Base-by-base conservation (phyloP, 2,113 vertebrate genomes). In the Otus sunia region DNA sequence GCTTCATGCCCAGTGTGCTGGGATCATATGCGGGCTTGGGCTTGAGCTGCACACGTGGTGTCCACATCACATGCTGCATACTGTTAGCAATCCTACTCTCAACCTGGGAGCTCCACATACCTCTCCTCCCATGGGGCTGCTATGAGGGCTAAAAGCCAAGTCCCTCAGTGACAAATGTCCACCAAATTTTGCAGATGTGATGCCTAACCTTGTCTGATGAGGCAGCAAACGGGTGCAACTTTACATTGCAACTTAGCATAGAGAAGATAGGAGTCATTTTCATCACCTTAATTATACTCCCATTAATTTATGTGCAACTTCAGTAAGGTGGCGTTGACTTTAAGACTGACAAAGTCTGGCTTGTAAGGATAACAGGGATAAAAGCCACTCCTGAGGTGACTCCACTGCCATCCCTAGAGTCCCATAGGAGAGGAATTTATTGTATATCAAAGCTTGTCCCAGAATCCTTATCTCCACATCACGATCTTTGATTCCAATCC, bases 401-500 rank as follows among this genome's bases (percentile, higher is more conserved):
- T 15, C 52, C 14, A 10, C 10, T 34, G 16, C 26, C 0, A 0
- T 50, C 22, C 15, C 30, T n/a, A 18, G 41, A 18, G 8, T 21
- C 20, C 16, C 13, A 4, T 34, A 67, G 39, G 13, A 23, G 13
- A 26, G 2, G 20, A 78, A 78, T 41, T 64, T 12, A 23, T 55
- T 23, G 10, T 7, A 2, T 2, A 23, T 23, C 37, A 37, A 50
- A 29, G 10, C 16, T 95, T 52, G 67, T 32, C 47, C 39, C n/a
- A 34, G 41, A 37, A 45, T 39, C 32, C 15, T 21, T 45, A 12
- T 11, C 15, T 6, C 49, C 53, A 5, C 39, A 8, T 11, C 0
- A 0, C 0, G 2, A 34, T 15, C 27, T 81, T 36, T 55, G 19
- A 13, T 41, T 52, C 10, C 26, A 17, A 39, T 6, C 10, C 9